Evolutionary conservation across 2,113 vertebrate species (phyloP).

Genomic region (Chaetura pelagica): DNA sequence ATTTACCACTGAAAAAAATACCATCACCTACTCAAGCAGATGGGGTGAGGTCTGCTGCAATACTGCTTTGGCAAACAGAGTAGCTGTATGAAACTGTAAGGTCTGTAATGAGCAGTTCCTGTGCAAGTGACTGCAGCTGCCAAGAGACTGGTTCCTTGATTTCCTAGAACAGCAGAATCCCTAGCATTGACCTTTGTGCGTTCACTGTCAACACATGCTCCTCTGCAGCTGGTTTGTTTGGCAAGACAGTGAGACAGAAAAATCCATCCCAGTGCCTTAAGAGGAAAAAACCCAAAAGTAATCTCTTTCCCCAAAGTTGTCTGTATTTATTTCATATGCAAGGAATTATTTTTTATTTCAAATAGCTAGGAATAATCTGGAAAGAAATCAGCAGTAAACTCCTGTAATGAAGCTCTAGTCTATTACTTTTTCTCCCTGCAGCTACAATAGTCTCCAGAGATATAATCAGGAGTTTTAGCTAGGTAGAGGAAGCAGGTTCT

Average conservation of each 20-base stretch:
- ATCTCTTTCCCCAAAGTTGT: neutral
- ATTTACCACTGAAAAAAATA: neutral
- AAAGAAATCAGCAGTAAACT: neutral
- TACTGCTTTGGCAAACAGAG: neutral
- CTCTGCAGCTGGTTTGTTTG: constrained; percentile 21
- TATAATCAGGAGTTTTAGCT: neutral
- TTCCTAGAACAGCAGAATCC: constrained; percentile 25
- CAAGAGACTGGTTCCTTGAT: neutral
- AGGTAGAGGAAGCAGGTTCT: neutral
- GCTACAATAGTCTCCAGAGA: neutral
- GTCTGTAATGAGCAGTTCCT: neutral
- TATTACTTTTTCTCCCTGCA: neutral
- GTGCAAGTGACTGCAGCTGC: neutral
- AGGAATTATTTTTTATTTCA: neutral
- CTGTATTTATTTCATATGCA: neutral
- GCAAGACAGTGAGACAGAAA: neutral
- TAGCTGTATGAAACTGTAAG: neutral
- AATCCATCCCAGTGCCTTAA: neutral
- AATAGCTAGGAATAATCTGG: neutral
- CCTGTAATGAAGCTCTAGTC: neutral
- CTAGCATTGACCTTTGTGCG: neutral
- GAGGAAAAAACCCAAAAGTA: neutral
- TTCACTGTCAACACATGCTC: neutral
- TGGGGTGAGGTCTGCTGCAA: neutral
- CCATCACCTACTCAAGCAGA: neutral